A percentile compares a stretch with the other conserved stretches of the same genome.
Evolutionary conservation across 37 sponge, comb jelly and placozoan genomes (phyloP).

Genomic region (Lycopodina hypogea): DNA sequence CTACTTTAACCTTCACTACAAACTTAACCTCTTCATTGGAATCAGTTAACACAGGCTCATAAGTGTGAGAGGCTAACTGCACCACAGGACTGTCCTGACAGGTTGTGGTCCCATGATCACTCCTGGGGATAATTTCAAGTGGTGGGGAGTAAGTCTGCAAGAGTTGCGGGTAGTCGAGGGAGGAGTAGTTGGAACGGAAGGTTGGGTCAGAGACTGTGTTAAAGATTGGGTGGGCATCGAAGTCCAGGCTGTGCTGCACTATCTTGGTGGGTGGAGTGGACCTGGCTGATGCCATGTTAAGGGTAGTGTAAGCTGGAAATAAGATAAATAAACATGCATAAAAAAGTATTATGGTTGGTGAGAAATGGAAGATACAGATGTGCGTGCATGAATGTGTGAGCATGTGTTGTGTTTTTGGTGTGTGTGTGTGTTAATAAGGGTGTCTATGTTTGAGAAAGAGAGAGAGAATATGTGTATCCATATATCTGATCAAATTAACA

Average conservation of each 20-base stretch:
- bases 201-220: background rate
- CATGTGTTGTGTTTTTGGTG: no score
- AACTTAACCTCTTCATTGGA: background rate
- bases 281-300: background rate
- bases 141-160: background rate
- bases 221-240: conserved; percentile 11
- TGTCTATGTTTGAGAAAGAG: no score
- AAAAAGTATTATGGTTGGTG: no score
- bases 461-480: no score
- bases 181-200: background rate
- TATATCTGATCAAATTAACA: no score
- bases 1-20: conserved; percentile 12
- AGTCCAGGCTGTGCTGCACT: background rate
- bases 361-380: no score
- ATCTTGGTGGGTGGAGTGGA: conserved; percentile 20
- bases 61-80: background rate
- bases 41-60: background rate
- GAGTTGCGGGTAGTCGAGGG: background rate
- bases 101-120: background rate
- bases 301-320: background rate
- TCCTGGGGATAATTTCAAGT: no score
- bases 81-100: background rate
- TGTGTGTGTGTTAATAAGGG: no score
- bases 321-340: conserved; percentile 24
- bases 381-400: no score